Evolutionary conservation across 2,888 invertebrate genomes (phyloP), one percentile per base, ranked within the genome.

Genomic region (Gastracanthus pulcherrimus): DNA sequence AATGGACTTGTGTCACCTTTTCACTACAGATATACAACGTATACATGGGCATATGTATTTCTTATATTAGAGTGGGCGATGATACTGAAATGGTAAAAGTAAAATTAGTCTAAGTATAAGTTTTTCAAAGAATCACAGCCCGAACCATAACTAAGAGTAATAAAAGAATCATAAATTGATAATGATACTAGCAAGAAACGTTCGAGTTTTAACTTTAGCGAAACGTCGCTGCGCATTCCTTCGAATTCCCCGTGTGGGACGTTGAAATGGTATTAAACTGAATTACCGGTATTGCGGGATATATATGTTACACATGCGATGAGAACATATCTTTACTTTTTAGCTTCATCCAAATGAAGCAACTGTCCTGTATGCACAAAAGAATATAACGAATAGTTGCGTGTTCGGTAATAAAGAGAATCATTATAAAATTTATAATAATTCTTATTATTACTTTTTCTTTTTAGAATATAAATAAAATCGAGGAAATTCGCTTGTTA

Each of bases 231-330:
- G 34, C 16, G 16, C 13, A 13, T 16, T 3, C 13, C 58, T 11
- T 2, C 66, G 41, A 70, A 82, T 76, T 80, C 70, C 76, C 62
- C 29, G 19, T 48, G 36, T 13, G 82, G 51, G 72, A 71, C 71
- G 81, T 72, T 60, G 76, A 81, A 86, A 86, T 77, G 82, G 80
- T 86, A 86, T 86, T 85, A 86, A 87, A 82, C 81, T 85, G 85
- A 87, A 87, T 86, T 86, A 80, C 84, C 78, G 82, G 78, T 84
- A 69, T 80, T 77, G 0, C 51, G 70, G 23, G 34, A 41, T 41
- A n/a, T n/a, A n/a, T n/a, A n/a, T n/a, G n/a, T n/a, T n/a, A n/a
- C n/a, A n/a, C 36, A 6, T 34, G 16, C 13, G 34, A 31, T 34
- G 62, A 31, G 19, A 62, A 31, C 31, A n/a, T n/a, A n/a, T n/a